phyloP scores from a whole-genome alignment of 2,888 invertebrate genomes.

The Acanthosoma haemorrhoidale region DNA sequence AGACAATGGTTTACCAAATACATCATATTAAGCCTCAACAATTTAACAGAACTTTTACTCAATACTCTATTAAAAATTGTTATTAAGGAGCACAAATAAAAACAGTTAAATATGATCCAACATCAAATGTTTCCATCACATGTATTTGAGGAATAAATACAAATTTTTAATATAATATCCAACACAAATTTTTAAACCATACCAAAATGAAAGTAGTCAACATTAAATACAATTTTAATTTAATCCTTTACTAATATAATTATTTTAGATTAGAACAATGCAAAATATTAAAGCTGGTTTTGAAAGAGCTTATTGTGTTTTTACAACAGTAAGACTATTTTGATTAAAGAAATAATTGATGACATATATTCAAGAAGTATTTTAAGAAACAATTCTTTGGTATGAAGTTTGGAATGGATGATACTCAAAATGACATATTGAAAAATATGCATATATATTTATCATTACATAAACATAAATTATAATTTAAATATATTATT shows the following conservation, averaged over 20 bases:
- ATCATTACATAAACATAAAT: slow-evolving; percentile 16
- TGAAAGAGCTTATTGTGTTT: background rate
- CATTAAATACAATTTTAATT: background rate
- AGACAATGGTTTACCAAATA: too few species aligned
- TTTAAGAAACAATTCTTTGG: slow-evolving; percentile 22
- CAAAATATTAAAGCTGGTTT: background rate
- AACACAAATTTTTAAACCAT: background rate
- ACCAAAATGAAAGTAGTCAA: background rate
- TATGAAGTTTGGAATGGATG: slow-evolving; percentile 20
- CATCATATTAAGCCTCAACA: too few species aligned
- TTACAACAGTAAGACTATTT: too few species aligned
- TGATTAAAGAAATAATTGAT: background rate
- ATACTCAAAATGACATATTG: slow-evolving; percentile 12
- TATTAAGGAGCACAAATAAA: background rate
- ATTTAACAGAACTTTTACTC: too few species aligned
- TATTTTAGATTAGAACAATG: background rate
- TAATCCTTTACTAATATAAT: background rate
- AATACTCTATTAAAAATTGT: too few species aligned
- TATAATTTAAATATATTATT: slow-evolving; percentile 11
- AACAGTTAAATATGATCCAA: background rate
- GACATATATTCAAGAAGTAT: background rate
- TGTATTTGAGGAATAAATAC: background rate
- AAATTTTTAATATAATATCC: background rate
- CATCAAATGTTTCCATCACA: background rate
- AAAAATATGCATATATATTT: slow-evolving; percentile 13